Percentiles rank a stretch among this genome's conserved stretches.
Evolutionary conservation across 2,888 invertebrate species (phyloP).

Genomic region (Andrena marginata): DNA sequence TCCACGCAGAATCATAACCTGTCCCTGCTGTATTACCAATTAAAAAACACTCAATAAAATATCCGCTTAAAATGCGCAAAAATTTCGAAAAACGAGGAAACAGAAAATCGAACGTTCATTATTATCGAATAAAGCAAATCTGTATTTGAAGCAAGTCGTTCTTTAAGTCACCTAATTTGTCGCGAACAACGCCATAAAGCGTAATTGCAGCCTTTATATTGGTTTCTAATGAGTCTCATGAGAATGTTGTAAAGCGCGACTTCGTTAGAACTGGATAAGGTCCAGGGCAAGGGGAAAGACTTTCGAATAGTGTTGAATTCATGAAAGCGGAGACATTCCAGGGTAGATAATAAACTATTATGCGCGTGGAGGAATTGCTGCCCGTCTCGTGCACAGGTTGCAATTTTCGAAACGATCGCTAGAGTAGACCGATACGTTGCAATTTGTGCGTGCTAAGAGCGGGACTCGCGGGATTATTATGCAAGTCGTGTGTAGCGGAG

Average conservation of each 20-base stretch:
- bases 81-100: background rate
- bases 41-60: background rate
- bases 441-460: conserved; percentile 64
- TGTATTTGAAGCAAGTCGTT: conserved; percentile 32
- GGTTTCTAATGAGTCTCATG: conserved; percentile 44
- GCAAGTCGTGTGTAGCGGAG: conserved; percentile 51
- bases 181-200: conserved; percentile 41
- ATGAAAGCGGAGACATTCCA: conserved; percentile 26
- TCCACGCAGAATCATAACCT: too few species aligned
- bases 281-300: conserved; percentile 6
- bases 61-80: background rate
- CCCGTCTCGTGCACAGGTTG: conserved; percentile 13
- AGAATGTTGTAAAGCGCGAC: conserved; percentile 27
- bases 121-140: background rate
- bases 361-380: conserved; percentile 7
- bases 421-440: conserved; percentile 44
- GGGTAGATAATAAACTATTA: conserved; percentile 57
- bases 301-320: conserved; percentile 25
- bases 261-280: background rate
- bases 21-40: too few species aligned
- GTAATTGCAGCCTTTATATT: conserved; percentile 57
- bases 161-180: conserved; percentile 38
- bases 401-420: conserved; percentile 62
- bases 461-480: conserved; percentile 61
- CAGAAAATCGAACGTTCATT: conserved; percentile 7